Evolutionary conservation across 2,797 vertebrate species (phyloP), one percentile per base, ranked within the genome.

Genomic region (Falco biarmicus): DNA sequence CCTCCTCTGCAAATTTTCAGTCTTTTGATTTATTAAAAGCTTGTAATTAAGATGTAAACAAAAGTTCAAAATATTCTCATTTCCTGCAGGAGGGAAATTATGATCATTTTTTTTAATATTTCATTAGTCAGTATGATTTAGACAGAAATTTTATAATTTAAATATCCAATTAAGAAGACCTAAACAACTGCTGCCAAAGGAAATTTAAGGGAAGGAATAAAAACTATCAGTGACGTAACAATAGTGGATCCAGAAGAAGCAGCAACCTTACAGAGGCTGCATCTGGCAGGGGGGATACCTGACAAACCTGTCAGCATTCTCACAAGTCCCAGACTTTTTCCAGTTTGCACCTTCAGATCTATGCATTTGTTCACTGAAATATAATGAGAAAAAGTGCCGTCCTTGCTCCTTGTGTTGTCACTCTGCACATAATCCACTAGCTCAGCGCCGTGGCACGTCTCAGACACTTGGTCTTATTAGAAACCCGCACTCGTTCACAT

Each of bases 261-360:
- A 78, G 61, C 21, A 94, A 10, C 39, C n/a, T 85, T n/a, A 76
- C 63, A 95, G 73, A 93, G 45, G 50, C 31, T 81, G 65, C 25
- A 79, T 41, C 73, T 75, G 78, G 50, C 60, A 82, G 39, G 11
- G 12, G 71, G 83, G 39, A 89, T 71, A 88, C 43, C 80, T 63
- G 75, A 94, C 78, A 90, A 94, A 82, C 24, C 50, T 47, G 61
- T 26, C 80, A 92, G 48, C 65, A 32, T 68, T 91, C 65, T 92
- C 68, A 61, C 1, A 1, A 87, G 85, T 11, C 15, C 34, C 56
- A 90, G 65, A 90, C 77, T 90, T 77, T 43, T 82, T 81, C 68
- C 53, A 88, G n/a, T 88, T 92, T 94, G 73, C 76, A 94, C 75
- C 69, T 96, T 74, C 45, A 96, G 93, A 78, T 53, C 32, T 56